These are phyloP conservation scores for Myotis lucifugus DNA, from an alignment of 2,113 vertebrate genomes.

Conservation along the genomic window DNA sequence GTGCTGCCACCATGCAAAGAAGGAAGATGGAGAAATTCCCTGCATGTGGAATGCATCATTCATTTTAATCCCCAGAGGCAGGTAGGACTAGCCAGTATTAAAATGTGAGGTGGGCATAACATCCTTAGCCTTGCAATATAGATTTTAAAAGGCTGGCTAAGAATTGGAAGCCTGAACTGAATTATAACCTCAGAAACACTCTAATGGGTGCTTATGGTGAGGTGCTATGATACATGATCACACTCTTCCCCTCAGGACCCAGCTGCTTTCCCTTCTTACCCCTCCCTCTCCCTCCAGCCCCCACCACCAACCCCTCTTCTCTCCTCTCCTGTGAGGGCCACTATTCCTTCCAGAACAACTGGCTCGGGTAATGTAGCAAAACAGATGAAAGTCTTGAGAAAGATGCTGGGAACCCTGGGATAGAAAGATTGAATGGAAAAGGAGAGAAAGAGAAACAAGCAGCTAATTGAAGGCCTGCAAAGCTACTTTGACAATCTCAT, in stretches of 20 bases:
- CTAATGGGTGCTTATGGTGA: not conserved
- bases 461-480: not conserved
- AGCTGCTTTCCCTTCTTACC: not conserved
- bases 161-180: not conserved
- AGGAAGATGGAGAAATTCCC: not conserved
- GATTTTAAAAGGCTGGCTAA: not conserved
- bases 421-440: conserved; percentile 5
- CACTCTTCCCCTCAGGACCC: too few relatives aligned
- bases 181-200: not conserved
- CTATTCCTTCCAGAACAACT: not conserved
- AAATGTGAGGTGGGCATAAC: not conserved
- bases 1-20: not conserved
- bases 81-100: not conserved
- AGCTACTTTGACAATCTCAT: conserved; percentile 25
- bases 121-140: not conserved
- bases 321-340: not conserved
- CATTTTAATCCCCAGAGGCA: not conserved
- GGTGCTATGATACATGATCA: too few relatives aligned
- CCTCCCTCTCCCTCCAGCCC: not conserved
- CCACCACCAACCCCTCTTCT: not conserved
- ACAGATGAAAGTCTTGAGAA: not conserved
- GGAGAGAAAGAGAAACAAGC: not conserved
- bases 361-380: not conserved
- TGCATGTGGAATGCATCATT: not conserved
- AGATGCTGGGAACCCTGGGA: not conserved